Conservation (phyloP, 2,888 invertebrate species). For the Drosophila fulvimacula region DNA sequence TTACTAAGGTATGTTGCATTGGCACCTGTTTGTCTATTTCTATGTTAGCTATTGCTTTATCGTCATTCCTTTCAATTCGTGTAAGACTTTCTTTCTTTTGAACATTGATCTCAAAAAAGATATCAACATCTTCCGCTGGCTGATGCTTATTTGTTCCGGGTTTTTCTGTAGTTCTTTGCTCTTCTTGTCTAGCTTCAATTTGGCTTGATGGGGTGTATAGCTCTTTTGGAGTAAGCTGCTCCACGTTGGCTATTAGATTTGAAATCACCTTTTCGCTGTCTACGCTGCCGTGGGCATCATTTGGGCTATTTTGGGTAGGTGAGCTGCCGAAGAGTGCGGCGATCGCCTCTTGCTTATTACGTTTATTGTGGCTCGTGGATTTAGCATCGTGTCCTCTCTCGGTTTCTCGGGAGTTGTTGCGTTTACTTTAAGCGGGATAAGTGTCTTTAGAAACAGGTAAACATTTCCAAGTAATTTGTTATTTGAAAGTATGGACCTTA, state of each 20-base stretch:
- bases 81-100: background rate
- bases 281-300: background rate
- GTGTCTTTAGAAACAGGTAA: conserved; percentile 17
- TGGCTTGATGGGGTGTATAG: conserved; percentile 14
- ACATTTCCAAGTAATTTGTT: background rate
- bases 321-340: conserved; percentile 18
- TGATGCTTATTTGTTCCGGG: background rate
- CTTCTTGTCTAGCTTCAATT: background rate
- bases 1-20: background rate
- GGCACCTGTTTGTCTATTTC: background rate
- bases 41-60: background rate
- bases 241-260: conserved; percentile 12
- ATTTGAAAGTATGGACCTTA: conserved; percentile 19
- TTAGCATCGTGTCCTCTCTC: conserved; percentile 10
- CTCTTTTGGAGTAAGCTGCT: conserved; percentile 8
- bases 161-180: background rate
- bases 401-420: conserved; percentile 5
- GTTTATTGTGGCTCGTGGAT: background rate
- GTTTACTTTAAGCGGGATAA: conserved; percentile 27
- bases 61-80: background rate
- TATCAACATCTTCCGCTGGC: background rate
- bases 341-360: background rate
- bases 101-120: conserved; percentile 25
- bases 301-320: conserved; percentile 3
- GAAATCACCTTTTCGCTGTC: background rate